Evolutionary conservation across 1,140 invertebrate genomes (phyloP).

Genomic region (Diuraphis noxia): DNA sequence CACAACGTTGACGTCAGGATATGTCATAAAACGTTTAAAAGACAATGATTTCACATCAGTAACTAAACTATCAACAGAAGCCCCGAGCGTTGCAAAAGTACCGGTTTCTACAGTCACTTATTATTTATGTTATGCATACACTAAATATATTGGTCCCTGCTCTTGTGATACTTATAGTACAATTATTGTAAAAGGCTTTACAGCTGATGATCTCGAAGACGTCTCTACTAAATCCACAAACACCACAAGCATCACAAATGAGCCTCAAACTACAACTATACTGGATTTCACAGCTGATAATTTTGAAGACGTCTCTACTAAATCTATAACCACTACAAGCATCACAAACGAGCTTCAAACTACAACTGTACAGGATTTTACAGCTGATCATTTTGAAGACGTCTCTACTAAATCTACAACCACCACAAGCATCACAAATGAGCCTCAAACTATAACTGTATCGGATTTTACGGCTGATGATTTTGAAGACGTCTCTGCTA

Average conservation of each 20-base stretch:
- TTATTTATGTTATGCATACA: not conserved
- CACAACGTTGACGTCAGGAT: not conserved
- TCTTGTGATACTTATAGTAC: not conserved
- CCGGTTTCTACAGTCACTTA: not conserved
- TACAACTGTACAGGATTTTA: too few species aligned
- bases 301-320: too few species aligned
- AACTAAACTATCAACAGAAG: not conserved
- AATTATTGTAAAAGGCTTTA: not conserved
- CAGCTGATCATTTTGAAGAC: too few species aligned
- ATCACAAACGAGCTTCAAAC: not conserved
- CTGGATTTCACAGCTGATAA: too few species aligned
- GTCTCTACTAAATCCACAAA: not conserved
- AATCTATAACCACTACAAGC: too few species aligned
- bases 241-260: too few species aligned
- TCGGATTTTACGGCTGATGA: not conserved
- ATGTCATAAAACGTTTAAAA: not conserved
- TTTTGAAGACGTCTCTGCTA: too few species aligned
- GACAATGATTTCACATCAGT: not conserved
- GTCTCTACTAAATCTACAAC: too few species aligned
- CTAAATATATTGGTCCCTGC: not conserved
- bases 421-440: too few species aligned
- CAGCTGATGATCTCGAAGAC: not conserved
- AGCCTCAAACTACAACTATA: too few species aligned
- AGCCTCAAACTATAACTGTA: not conserved
- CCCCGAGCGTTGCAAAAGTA: not conserved